Conservation (phyloP, 2,797 vertebrate species). For the Tauraco hartlaubi region DNA sequence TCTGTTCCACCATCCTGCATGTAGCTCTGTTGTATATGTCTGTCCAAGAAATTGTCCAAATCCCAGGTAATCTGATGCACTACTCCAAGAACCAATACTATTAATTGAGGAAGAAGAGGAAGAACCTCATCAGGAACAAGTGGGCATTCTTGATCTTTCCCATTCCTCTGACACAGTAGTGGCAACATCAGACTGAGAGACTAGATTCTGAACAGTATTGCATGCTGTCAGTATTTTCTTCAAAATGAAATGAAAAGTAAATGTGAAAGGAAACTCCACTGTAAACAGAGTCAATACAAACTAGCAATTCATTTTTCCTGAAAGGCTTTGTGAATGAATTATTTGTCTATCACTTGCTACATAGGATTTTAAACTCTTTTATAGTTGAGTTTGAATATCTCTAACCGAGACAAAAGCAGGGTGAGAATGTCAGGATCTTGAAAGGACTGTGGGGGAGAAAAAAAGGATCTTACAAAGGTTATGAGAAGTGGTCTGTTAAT, state of each 20-base stretch:
- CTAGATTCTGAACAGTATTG: neutral
- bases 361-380: neutral
- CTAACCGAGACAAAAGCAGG: neutral
- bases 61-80: neutral
- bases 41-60: neutral
- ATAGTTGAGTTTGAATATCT: neutral
- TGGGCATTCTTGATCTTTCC: neutral
- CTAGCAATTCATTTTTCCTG: neutral
- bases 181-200: neutral
- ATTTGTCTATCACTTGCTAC: neutral
- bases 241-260: neutral
- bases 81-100: neutral
- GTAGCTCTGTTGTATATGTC: neutral
- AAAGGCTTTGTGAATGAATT: neutral
- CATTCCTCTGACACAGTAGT: neutral
- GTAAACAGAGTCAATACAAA: neutral
- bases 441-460: neutral
- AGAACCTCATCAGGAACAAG: neutral
- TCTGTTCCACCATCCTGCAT: neutral
- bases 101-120: neutral
- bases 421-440: neutral
- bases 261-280: neutral
- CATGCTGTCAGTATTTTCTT: neutral
- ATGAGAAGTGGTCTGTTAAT: neutral
- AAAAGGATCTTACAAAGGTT: neutral